These are phyloP conservation scores for Pycnomerus fuliginosus DNA, from an alignment of 2,888 invertebrate species.

Conservation along the genomic window DNA sequence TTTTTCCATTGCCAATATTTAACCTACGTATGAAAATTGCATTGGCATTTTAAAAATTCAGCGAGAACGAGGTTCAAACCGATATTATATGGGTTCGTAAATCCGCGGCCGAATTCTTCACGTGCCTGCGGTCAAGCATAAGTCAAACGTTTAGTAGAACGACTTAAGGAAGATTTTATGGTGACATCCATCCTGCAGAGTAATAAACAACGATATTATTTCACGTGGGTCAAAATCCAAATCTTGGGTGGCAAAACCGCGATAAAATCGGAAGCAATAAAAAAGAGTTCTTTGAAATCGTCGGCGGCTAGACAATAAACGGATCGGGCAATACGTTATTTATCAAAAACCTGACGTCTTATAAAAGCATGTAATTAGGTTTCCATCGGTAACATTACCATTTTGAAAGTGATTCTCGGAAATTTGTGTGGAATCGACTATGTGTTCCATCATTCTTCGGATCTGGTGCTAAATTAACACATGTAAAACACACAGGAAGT, in stretches of 20 bases:
- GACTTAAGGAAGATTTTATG: slow-evolving; percentile 18
- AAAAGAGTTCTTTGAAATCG: slow-evolving; percentile 19
- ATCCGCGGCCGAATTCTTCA: slow-evolving; percentile 15
- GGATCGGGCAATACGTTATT: slow-evolving; percentile 31
- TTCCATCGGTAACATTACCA: slow-evolving; percentile 29
- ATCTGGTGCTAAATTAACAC: slow-evolving; percentile 32
- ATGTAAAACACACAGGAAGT: slow-evolving; percentile 41
- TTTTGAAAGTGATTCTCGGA: slow-evolving; percentile 32
- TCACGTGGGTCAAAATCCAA: slow-evolving; percentile 5
- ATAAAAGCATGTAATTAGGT: slow-evolving; percentile 37
- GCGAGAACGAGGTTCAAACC: neutral
- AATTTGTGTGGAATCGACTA: slow-evolving; percentile 24
- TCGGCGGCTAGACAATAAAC: slow-evolving; percentile 21
- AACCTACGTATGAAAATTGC: too few relatives aligned
- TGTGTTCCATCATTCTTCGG: slow-evolving; percentile 12
- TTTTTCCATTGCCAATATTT: too few relatives aligned
- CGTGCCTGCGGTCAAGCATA: slow-evolving; percentile 23
- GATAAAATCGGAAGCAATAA: slow-evolving; percentile 4
- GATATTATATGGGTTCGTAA: neutral
- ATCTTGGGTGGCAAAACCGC: slow-evolving; percentile 12
- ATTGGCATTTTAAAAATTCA: too few relatives aligned
- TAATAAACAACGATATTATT: too few relatives aligned
- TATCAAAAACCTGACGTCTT: slow-evolving; percentile 36
- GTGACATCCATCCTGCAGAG: slow-evolving; percentile 5
- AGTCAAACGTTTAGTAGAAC: too few relatives aligned